phyloP scores from a whole-genome alignment of 2,797 vertebrate species.

The Spondyliosoma cantharus region DNA sequence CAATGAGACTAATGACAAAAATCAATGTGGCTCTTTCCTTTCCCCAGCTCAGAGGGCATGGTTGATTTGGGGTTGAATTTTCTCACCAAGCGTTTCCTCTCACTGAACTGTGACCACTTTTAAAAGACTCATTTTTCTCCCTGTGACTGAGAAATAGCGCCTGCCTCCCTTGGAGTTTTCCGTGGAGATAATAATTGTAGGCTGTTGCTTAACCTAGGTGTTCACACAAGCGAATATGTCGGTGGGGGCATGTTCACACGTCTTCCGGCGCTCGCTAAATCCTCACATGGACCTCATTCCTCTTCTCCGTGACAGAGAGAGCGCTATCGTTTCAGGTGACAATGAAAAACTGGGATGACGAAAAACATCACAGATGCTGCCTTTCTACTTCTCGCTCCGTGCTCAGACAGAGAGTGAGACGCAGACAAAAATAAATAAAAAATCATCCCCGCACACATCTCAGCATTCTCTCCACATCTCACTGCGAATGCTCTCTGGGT shows the following conservation, averaged over 20 bases:
- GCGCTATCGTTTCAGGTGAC: constrained; percentile 64
- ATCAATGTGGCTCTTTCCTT: constrained; percentile 66
- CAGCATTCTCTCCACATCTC: constrained; percentile 78
- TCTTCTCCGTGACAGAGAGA: constrained; percentile 31
- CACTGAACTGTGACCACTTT: constrained; percentile 65
- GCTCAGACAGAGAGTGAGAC: constrained; percentile 53
- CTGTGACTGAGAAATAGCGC: constrained; percentile 46
- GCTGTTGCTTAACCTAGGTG: constrained; percentile 60
- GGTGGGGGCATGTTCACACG: constrained; percentile 8
- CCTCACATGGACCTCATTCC: constrained; percentile 31
- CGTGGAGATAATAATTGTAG: constrained; percentile 45
- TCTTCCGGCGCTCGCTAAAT: constrained; percentile 54
- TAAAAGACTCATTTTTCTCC: constrained; percentile 52
- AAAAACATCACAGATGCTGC: constrained; percentile 53
- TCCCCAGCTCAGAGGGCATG: constrained; percentile 40
- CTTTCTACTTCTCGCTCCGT: constrained; percentile 34
- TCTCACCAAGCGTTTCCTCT: constrained; percentile 35
- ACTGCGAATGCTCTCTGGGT: constrained; percentile 66
- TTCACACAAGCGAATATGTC: constrained; percentile 5
- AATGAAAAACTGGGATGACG: constrained; percentile 45
- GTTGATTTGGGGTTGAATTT: constrained; percentile 50
- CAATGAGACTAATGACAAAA: constrained; percentile 69
- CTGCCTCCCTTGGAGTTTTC: constrained; percentile 38
- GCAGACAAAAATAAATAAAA: constrained; percentile 27
- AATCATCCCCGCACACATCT: constrained; percentile 52